Percentiles rank a stretch among this genome's conserved stretches.
phyloP scores from a whole-genome alignment of 2,888 invertebrate genomes.

The Halictus ligatus region DNA sequence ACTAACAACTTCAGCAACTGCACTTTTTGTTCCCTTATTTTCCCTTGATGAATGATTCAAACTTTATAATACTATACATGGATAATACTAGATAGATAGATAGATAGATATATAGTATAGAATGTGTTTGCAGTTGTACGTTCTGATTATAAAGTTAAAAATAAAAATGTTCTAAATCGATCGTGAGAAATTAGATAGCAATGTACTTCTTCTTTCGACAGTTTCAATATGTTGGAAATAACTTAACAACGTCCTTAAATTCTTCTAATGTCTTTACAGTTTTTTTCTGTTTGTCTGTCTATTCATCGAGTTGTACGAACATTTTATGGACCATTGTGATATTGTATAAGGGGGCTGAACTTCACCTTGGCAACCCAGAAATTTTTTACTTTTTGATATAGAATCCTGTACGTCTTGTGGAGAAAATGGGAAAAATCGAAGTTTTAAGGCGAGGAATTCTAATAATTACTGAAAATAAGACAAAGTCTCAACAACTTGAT shows the following conservation, averaged over 20 bases:
- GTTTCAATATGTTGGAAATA: not conserved
- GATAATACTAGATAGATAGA: too few species aligned
- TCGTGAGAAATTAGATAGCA: not conserved
- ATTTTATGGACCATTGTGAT: too few species aligned
- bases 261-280: not conserved
- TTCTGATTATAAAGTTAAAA: not conserved
- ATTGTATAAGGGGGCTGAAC: too few species aligned
- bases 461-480: not conserved
- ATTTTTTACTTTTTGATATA: too few species aligned
- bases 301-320: too few species aligned
- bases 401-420: too few species aligned
- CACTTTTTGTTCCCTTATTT: not conserved
- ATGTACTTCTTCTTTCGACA: not conserved
- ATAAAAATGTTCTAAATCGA: not conserved
- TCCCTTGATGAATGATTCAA: not conserved
- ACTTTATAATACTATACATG: too few species aligned
- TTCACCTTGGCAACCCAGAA: too few species aligned
- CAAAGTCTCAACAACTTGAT: not conserved
- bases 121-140: not conserved
- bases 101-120: too few species aligned
- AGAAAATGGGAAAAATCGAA: too few species aligned
- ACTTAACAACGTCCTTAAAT: not conserved
- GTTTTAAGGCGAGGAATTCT: too few species aligned
- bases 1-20: not conserved
- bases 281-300: too few species aligned